Conservation (phyloP, 2,797 vertebrate species). For the Crocidura indochinensis region DNA sequence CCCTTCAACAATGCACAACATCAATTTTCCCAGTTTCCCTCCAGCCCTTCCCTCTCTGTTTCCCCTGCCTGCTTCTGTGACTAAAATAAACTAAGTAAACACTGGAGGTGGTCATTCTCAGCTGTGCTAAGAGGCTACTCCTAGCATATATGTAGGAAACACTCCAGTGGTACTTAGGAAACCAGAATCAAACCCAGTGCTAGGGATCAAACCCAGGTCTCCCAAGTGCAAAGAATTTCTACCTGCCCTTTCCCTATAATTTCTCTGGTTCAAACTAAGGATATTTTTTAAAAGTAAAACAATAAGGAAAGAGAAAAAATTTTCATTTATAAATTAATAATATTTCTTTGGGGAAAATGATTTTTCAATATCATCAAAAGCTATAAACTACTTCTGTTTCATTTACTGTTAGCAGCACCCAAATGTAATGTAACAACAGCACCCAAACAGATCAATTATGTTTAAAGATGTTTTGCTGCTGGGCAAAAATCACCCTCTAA, state of each 20-base stretch:
- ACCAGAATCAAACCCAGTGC: too few relatives aligned
- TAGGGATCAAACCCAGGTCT: too few relatives aligned
- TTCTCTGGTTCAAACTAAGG: neutral
- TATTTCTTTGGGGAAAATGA: neutral
- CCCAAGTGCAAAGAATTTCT: too few relatives aligned
- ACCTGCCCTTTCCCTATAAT: too few relatives aligned
- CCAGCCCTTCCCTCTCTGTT: neutral
- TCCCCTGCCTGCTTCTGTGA: neutral
- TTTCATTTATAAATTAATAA: neutral
- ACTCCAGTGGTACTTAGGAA: too few relatives aligned
- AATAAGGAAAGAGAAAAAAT: neutral
- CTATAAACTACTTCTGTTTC: neutral
- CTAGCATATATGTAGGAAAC: too few relatives aligned
- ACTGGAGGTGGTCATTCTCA: too few relatives aligned
- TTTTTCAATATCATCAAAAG: conserved; percentile 28
- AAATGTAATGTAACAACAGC: conserved; percentile 12
- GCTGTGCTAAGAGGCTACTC: too few relatives aligned
- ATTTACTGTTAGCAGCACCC: neutral
- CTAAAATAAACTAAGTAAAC: too few relatives aligned
- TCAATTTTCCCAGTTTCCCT: too few relatives aligned
- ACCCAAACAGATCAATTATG: conserved; percentile 12
- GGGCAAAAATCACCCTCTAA: neutral
- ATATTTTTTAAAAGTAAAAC: conserved; percentile 25
- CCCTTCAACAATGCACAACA: too few relatives aligned
- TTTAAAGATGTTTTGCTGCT: neutral